Evolutionary conservation across 2,797 vertebrate genomes (phyloP).

Genomic region (Lepidocolaptes lacrymiger): DNA sequence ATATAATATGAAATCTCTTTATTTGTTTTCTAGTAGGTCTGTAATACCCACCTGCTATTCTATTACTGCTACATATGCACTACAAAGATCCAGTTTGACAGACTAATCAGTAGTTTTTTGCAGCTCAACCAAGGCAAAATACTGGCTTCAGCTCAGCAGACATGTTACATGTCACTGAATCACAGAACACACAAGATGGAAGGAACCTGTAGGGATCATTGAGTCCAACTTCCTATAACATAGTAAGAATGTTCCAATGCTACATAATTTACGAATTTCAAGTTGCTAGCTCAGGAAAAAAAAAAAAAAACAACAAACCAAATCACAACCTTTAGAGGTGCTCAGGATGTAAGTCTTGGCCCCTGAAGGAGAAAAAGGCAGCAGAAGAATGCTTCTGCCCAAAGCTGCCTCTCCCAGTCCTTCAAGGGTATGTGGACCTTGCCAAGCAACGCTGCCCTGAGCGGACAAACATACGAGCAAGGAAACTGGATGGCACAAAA

Average conservation of each 20-base stretch:
- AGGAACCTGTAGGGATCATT: not conserved
- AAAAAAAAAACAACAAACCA: not conserved
- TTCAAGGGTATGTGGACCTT: fast-evolving
- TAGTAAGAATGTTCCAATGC: not conserved
- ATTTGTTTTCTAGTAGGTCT: not conserved
- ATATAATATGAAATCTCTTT: not conserved
- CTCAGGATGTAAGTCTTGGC: not conserved
- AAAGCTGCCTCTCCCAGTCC: not conserved
- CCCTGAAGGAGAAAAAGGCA: not conserved
- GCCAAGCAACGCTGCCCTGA: fast-evolving
- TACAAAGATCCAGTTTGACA: not conserved
- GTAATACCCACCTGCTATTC: not conserved
- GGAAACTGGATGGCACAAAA: not conserved
- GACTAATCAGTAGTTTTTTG: not conserved
- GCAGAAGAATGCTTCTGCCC: not conserved
- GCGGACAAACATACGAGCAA: not conserved
- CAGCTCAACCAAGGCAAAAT: not conserved
- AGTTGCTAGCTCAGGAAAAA: not conserved
- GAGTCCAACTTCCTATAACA: not conserved
- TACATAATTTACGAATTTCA: not conserved
- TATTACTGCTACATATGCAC: fast-evolving
- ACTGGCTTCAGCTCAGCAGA: not conserved
- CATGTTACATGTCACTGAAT: not conserved
- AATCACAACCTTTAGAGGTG: not conserved
- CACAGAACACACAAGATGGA: not conserved